These are phyloP conservation scores for Phortica magna DNA, from an alignment of 2,888 invertebrate genomes.

Conservation along the genomic window DNA sequence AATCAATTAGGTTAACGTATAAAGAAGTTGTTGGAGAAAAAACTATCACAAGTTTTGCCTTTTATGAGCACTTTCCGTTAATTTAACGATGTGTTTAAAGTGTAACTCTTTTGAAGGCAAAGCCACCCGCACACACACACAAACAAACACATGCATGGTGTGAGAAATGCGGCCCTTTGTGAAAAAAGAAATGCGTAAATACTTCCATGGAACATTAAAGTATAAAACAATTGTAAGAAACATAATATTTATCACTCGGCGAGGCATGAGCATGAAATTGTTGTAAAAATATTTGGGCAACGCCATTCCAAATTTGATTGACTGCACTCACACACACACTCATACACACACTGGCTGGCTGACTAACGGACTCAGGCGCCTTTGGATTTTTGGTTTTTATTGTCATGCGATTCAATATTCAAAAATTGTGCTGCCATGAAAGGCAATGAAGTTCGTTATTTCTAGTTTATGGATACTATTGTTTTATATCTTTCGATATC, in stretches of 20 bases:
- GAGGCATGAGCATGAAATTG: conserved; percentile 7
- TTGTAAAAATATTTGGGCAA: conserved; percentile 18
- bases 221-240: conserved; percentile 17
- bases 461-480: conserved; percentile 31
- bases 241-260: conserved; percentile 19
- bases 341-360: not conserved
- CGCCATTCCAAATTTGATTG: conserved; percentile 4
- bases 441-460: not conserved
- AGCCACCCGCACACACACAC: conserved; percentile 1
- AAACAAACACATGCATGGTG: not conserved
- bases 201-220: conserved; percentile 26
- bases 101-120: conserved; percentile 8
- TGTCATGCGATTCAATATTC: not conserved
- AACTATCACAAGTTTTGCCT: conserved; percentile 15
- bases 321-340: not conserved
- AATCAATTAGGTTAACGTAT: conserved; percentile 18
- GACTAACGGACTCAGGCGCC: not conserved
- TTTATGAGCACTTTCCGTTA: conserved; percentile 17
- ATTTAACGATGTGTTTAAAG: conserved; percentile 31
- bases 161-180: not conserved
- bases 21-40: not conserved
- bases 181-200: not conserved
- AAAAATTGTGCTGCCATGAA: not conserved
- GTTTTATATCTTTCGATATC: conserved; percentile 19
- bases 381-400: conserved; percentile 18